phyloP scores from a whole-genome alignment of 2,797 vertebrate genomes.

The Schizopygopsis pylzovi region DNA sequence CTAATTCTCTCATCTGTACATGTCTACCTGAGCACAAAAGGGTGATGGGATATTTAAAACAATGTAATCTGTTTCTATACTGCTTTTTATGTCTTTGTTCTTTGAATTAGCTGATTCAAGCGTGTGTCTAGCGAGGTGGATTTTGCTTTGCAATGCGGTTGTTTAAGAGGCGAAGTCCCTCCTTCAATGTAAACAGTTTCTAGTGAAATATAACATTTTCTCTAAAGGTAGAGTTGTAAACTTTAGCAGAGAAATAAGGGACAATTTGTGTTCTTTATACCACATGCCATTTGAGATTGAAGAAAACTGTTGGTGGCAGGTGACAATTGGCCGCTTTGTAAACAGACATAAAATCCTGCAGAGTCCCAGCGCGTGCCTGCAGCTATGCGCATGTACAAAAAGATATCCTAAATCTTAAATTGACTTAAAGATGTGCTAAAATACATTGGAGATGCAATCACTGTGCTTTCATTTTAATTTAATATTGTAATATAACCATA shows the following conservation, averaged over 20 bases:
- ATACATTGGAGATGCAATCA: neutral
- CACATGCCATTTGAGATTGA: constrained; percentile 23
- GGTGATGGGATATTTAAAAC: constrained; percentile 9
- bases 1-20: constrained; percentile 33
- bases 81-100: constrained; percentile 6
- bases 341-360: constrained; percentile 20
- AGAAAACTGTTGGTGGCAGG: constrained; percentile 29
- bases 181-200: neutral
- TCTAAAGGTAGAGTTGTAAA: neutral
- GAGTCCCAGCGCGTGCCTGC: neutral
- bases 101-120: neutral
- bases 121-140: neutral
- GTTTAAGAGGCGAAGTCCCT: neutral
- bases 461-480: neutral
- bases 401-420: neutral
- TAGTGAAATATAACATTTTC: neutral
- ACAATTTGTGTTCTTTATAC: neutral
- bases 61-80: neutral
- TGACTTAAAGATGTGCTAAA: neutral
- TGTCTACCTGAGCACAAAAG: constrained; percentile 38
- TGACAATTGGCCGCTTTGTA: constrained; percentile 33
- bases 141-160: neutral
- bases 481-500: neutral
- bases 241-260: neutral
- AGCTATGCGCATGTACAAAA: neutral